These are phyloP conservation scores for Listrodromus nycthemerus DNA, from an alignment of 2,888 invertebrate species.

Conservation along the genomic window DNA sequence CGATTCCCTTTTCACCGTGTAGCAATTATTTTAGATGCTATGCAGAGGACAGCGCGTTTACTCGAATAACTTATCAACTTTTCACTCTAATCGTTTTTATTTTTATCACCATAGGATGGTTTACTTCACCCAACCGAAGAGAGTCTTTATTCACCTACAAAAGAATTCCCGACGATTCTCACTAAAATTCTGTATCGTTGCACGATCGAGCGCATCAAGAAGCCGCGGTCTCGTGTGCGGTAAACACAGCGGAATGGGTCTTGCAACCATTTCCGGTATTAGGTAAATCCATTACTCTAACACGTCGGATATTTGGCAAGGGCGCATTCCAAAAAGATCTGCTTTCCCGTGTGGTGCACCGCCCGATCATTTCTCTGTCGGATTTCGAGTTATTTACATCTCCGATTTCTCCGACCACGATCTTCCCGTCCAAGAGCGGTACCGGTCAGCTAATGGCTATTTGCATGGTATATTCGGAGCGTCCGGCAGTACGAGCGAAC, in stretches of 20 bases:
- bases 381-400: constrained; percentile 37
- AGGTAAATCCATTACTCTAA: constrained; percentile 12
- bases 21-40: too few relatives aligned
- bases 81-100: too few relatives aligned
- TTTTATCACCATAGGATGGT: too few relatives aligned
- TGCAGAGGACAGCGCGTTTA: too few relatives aligned
- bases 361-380: constrained; percentile 30
- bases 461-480: background rate
- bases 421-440: background rate
- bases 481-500: constrained; percentile 15
- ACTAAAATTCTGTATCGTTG: background rate
- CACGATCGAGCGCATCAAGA: background rate
- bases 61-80: too few relatives aligned
- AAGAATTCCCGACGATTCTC: background rate
- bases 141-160: background rate
- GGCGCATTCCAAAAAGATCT: background rate
- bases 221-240: background rate
- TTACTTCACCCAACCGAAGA: too few relatives aligned
- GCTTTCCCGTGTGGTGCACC: constrained; percentile 30
- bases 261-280: constrained; percentile 13
- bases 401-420: constrained; percentile 5
- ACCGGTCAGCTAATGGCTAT: constrained; percentile 33
- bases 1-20: too few relatives aligned
- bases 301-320: background rate
- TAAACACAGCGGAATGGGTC: background rate